Evolutionary conservation across 2,113 vertebrate genomes (phyloP).

Genomic region (Macquaria ambigua): DNA sequence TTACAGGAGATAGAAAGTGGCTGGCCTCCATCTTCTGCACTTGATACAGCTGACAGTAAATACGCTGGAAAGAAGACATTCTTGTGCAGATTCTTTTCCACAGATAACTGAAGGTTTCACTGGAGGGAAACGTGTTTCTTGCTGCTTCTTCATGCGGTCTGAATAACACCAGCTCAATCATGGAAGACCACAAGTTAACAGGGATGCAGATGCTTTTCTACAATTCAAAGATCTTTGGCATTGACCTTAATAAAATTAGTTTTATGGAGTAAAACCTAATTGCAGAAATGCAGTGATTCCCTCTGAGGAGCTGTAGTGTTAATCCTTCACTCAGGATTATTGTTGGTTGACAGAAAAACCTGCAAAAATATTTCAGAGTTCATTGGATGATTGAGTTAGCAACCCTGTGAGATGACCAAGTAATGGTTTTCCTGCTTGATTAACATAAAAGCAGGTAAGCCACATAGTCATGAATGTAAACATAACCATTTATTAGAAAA

Average conservation of each 20-base stretch:
- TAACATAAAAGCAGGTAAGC: no score
- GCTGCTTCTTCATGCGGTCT: not conserved
- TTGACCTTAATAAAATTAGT: not conserved
- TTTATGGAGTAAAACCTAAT: not conserved
- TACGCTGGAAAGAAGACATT: not conserved
- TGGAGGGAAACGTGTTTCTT: not conserved
- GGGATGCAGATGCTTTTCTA: not conserved
- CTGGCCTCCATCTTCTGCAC: not conserved
- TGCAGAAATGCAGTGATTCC: not conserved
- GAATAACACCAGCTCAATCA: not conserved
- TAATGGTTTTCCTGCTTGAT: no score
- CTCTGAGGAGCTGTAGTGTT: not conserved
- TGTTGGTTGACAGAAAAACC: no score
- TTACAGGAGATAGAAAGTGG: slow-evolving; percentile 44
- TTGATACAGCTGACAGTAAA: slow-evolving; percentile 3
- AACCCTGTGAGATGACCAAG: no score
- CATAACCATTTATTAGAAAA: no score
- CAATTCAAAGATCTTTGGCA: not conserved
- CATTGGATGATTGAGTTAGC: no score
- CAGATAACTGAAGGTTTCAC: not conserved
- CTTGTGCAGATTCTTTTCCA: not conserved
- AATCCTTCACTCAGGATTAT: no score
- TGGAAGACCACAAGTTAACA: not conserved
- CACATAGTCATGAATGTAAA: no score
- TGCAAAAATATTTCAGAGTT: no score